Conservation (phyloP, 2,888 invertebrate genomes). For the Tipula lateralis region DNA sequence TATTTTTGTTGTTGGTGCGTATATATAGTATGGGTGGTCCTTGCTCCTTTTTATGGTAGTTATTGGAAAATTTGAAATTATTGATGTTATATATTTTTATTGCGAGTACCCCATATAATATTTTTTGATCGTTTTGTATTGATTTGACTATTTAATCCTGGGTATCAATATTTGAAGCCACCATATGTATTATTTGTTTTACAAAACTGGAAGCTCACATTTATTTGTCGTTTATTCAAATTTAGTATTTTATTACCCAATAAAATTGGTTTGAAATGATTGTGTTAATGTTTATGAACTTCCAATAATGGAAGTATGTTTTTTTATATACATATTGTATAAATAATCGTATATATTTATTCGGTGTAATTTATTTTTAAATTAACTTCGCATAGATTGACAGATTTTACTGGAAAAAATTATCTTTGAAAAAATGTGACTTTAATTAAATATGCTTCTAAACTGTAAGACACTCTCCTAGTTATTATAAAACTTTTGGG, state of each 20-base stretch:
- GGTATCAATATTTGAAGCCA: background rate
- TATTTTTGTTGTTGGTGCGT: background rate
- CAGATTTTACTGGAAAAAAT: no score
- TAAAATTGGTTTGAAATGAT: background rate
- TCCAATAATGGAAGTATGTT: background rate
- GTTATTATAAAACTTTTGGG: no score
- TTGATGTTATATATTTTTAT: slow-evolving; percentile 13
- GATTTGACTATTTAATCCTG: background rate
- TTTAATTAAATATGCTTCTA: no score
- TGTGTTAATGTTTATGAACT: background rate
- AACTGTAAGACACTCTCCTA: no score
- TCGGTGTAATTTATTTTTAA: no score
- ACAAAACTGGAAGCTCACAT: background rate
- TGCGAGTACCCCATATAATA: background rate
- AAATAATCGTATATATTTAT: background rate
- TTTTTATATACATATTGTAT: no score
- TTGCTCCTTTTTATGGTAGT: background rate
- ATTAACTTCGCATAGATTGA: no score
- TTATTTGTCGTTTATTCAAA: background rate
- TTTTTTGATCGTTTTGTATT: background rate
- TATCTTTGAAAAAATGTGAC: no score
- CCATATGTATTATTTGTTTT: background rate
- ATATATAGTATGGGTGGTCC: background rate
- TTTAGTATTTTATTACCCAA: background rate
- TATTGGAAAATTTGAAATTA: slow-evolving; percentile 15